Evolutionary conservation across 2,888 invertebrate species (phyloP).

Genomic region (Xanthia icteritia): DNA sequence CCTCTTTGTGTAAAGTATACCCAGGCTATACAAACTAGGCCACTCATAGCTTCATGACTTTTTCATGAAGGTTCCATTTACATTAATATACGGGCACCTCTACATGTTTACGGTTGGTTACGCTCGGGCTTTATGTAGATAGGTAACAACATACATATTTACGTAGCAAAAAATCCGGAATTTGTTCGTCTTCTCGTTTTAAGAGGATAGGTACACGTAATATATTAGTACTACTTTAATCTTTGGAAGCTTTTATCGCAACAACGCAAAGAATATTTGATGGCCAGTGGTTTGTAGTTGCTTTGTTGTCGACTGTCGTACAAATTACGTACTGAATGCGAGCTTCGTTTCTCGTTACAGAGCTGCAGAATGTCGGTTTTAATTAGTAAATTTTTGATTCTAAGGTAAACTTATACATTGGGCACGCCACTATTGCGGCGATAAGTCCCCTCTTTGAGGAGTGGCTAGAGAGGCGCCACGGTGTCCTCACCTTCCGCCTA

Average conservation of each 20-base stretch:
- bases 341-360: slow-evolving; percentile 11
- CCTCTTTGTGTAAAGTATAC: slow-evolving; percentile 54
- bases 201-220: slow-evolving; percentile 1
- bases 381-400: background rate
- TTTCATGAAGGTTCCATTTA: slow-evolving; percentile 66
- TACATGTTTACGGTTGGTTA: slow-evolving; percentile 57
- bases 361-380: slow-evolving; percentile 5
- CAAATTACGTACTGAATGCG: slow-evolving; percentile 25
- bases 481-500: too few relatives aligned
- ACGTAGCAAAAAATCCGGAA: slow-evolving; percentile 22
- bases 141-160: slow-evolving; percentile 53
- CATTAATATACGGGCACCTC: slow-evolving; percentile 62
- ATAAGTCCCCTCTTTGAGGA: too few relatives aligned
- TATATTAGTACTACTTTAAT: slow-evolving; percentile 43
- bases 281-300: slow-evolving; percentile 22
- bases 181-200: slow-evolving; percentile 42
- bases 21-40: slow-evolving; percentile 52
- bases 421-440: too few relatives aligned
- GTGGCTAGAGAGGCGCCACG: too few relatives aligned
- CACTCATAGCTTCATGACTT: slow-evolving; percentile 64
- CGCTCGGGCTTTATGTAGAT: slow-evolving; percentile 38
- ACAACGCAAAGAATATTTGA: slow-evolving; percentile 46
- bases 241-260: slow-evolving; percentile 35
- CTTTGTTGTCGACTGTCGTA: slow-evolving; percentile 24
- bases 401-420: background rate